Base-by-base conservation (phyloP, 2,113 vertebrate species). In the Centropus unirufus region DNA sequence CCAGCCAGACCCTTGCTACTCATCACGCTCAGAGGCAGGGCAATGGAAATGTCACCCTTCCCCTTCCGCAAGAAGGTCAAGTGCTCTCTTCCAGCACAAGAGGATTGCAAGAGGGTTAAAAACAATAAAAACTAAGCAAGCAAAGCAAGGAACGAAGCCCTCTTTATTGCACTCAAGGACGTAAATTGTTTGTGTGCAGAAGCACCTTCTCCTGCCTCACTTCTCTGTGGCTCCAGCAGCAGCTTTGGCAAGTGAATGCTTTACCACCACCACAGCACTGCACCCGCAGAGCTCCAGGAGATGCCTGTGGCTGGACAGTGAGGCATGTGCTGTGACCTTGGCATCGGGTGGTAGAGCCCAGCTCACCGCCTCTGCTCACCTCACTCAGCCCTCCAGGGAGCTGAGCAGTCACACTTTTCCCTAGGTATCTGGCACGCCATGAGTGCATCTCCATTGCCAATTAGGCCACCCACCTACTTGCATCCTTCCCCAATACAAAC, bases 401-500 rank as follows among this genome's bases (percentile, higher is more conserved):
- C 49, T 94, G 92, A 96, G 92, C 94, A 94, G 88, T 81, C 76
- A 2, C 3, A 73, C 80, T 93, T 72, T 92, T 84, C 93, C 90
- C 90, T 94, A 89, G 95, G 73, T 95, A 90, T 88, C 76, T 96
- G 93, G 95, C 96, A 96, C 66, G 0, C 92, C 94, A 96, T 9
- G 0, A 92, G 79, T 96, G 69, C 90, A 84, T 94, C 95, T 92
- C 94, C 73, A 90, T 5, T 97, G 96, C 95, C 95, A 97, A 96
- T 95, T 96, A 94, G 90, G 90, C 88, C 83, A 97, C 82, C 96
- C 94, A 93, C 94, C 94, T 90, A 93, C 93, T 84, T 58, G 88
- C 90, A 93, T 96, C 94, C 69, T 93, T 93, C 90, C 92, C 92
- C 88, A 93, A 6, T 84, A 94, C 85, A 96, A 97, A 95, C 85